A percentile compares a stretch with the other conserved stretches of the same genome.
Conservation (phyloP, 2,797 vertebrate genomes). For the Mormyrus proboscirostris region DNA sequence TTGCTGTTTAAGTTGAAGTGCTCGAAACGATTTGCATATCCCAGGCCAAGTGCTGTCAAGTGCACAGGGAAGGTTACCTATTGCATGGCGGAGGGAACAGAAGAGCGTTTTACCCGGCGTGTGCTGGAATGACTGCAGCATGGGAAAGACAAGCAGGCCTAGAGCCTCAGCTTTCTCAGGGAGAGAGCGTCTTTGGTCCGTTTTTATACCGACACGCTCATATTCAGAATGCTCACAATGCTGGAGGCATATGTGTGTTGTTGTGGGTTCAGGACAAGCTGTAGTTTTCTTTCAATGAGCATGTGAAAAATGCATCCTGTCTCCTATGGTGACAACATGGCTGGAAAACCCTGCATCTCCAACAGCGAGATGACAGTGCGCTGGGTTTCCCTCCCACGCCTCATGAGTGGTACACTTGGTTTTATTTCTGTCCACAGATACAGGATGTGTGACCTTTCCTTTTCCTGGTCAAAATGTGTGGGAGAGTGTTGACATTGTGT, state of each 20-base stretch:
- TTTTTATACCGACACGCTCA: neutral
- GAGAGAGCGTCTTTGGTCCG: neutral
- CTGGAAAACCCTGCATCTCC: neutral
- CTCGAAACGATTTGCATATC: conserved; percentile 13
- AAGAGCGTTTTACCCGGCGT: neutral
- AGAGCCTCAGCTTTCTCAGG: neutral
- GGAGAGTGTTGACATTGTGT: neutral
- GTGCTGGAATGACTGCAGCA: conserved; percentile 10
- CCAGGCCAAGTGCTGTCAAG: neutral
- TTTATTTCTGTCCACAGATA: neutral
- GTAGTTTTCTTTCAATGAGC: neutral
- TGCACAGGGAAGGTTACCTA: neutral
- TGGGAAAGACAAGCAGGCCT: neutral
- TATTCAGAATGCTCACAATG: neutral
- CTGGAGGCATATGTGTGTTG: neutral
- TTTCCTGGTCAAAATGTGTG: neutral
- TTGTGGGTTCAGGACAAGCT: neutral
- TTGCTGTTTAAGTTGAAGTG: conserved; percentile 19
- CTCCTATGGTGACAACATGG: neutral
- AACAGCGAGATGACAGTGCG: neutral
- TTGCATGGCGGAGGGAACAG: neutral
- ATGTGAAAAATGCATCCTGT: neutral
- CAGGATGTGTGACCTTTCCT: neutral
- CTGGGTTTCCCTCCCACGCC: neutral
- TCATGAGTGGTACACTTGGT: neutral